Conservation (phyloP, 2,888 invertebrate genomes). For the Gymnoscelis rufifasciata region DNA sequence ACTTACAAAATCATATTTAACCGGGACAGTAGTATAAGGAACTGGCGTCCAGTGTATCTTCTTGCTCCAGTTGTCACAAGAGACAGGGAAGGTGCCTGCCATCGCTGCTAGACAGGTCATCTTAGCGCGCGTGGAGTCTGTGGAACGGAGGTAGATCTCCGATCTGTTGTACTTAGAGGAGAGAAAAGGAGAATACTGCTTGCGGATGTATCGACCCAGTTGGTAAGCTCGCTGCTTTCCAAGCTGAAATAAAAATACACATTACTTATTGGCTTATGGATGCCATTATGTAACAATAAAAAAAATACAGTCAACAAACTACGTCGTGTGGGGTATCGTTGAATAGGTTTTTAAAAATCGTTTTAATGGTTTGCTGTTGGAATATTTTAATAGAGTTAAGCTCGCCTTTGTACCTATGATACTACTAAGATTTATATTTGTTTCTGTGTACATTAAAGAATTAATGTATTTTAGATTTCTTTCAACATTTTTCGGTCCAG, state of each 20-base stretch:
- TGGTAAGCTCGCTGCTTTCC: conserved; percentile 38
- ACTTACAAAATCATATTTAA: conserved; percentile 46
- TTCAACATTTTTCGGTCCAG: no score
- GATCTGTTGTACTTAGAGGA: conserved; percentile 42
- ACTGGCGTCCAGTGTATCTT: conserved; percentile 43
- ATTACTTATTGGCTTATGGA: no score
- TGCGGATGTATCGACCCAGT: conserved; percentile 36
- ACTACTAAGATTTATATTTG: no score
- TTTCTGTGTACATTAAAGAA: no score
- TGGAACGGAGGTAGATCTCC: conserved; percentile 49
- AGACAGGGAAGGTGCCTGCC: conserved; percentile 41
- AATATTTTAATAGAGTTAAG: no score
- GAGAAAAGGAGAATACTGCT: conserved; percentile 39
- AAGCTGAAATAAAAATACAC: conserved; percentile 30
- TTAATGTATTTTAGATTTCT: no score
- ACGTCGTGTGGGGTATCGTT: no score
- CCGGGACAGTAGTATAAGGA: conserved; percentile 44
- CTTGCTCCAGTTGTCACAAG: conserved; percentile 35
- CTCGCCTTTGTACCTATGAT: no score
- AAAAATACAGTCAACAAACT: no score
- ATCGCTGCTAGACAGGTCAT: conserved; percentile 46
- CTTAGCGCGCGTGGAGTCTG: conserved; percentile 48
- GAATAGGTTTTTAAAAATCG: no score
- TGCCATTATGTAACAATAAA: no score
- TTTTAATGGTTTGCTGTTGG: no score